A percentile compares a stretch with the other conserved stretches of the same genome.
phyloP scores from a whole-genome alignment of 1,140 invertebrate genomes.

The Coenobita brevimanus region DNA sequence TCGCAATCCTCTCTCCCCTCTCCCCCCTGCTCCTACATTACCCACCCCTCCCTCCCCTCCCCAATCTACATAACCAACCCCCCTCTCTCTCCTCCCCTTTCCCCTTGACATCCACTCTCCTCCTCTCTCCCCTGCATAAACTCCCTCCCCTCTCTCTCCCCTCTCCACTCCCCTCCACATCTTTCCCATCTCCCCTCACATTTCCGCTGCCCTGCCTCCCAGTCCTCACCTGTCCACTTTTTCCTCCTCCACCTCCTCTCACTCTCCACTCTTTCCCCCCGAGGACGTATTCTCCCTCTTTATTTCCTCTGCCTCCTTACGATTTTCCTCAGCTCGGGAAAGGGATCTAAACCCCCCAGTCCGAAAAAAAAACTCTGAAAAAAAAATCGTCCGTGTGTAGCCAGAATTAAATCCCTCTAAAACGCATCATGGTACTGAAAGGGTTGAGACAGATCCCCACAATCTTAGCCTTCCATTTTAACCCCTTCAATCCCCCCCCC shows the following conservation, averaged over 20 bases:
- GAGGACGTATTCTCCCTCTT: too few species aligned
- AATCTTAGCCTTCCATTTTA: too few species aligned
- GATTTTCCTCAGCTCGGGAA: too few species aligned
- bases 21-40: background rate
- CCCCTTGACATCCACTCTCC: background rate
- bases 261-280: too few species aligned
- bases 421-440: too few species aligned
- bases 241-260: background rate
- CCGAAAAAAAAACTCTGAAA: too few species aligned
- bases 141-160: background rate
- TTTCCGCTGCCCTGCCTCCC: background rate
- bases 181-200: background rate
- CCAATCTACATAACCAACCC: background rate
- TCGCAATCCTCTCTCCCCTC: background rate
- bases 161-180: background rate
- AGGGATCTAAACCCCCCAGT: too few species aligned
- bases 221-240: background rate
- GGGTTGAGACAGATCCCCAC: too few species aligned
- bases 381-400: too few species aligned
- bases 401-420: too few species aligned
- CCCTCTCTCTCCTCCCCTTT: background rate
- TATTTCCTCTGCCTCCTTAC: too few species aligned
- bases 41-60: background rate
- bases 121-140: background rate
- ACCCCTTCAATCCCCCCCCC: too few species aligned